Percentiles rank a stretch among this genome's conserved stretches.
Evolutionary conservation across 1,140 invertebrate species (phyloP).

Genomic region (Dendrolimus kikuchii): DNA sequence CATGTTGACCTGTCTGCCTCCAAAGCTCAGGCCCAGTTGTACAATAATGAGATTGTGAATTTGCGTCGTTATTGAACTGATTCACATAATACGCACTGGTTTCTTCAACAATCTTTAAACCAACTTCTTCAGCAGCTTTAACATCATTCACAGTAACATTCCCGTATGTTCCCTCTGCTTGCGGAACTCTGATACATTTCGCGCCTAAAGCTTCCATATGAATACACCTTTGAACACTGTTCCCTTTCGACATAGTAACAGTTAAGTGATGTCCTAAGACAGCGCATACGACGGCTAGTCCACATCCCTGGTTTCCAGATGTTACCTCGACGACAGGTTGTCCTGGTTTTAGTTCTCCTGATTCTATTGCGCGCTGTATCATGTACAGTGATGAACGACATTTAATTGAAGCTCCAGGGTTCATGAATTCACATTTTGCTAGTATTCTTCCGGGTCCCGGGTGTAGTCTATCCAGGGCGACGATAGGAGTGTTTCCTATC

Average conservation of each 20-base stretch:
- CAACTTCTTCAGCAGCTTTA: conserved; percentile 41
- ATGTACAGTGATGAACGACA: conserved; percentile 52
- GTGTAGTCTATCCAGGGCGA: conserved; percentile 51
- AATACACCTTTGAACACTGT: conserved; percentile 52
- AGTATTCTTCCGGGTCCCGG: conserved; percentile 50
- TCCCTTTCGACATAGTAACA: conserved; percentile 54
- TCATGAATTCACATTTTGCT: conserved; percentile 63
- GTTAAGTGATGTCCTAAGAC: conserved; percentile 53
- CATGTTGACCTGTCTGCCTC: conserved; percentile 50
- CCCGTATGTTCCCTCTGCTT: conserved; percentile 58
- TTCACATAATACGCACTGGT: conserved; percentile 54
- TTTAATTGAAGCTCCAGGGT: conserved; percentile 60
- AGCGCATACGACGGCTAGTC: conserved; percentile 55
- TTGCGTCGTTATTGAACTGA: conserved; percentile 49
- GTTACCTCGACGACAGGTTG: conserved; percentile 51
- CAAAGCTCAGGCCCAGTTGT: conserved; percentile 60
- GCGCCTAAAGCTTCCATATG: conserved; percentile 62
- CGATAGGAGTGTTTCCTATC: conserved; percentile 56
- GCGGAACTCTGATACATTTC: conserved; percentile 50
- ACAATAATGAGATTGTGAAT: conserved; percentile 42
- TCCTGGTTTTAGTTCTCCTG: conserved; percentile 41
- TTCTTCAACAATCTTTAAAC: conserved; percentile 35
- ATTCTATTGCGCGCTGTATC: conserved; percentile 39
- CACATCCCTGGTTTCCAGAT: conserved; percentile 59
- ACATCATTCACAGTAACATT: conserved; percentile 56